A percentile compares a stretch with the other conserved stretches of the same genome.
Conservation (phyloP, 2,888 invertebrate species). For the Tetranychus piercei region DNA sequence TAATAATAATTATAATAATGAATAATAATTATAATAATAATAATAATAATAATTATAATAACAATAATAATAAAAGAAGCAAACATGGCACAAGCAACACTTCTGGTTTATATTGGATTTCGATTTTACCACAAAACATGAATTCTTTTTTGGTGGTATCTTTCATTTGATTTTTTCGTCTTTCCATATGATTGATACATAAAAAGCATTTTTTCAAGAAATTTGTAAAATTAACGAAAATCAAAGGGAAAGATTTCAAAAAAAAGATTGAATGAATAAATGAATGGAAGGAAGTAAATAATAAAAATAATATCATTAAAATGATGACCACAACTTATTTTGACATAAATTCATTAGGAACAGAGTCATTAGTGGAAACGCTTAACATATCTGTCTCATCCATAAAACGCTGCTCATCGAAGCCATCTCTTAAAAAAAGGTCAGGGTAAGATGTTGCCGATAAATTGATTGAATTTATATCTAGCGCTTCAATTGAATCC, state of each 20-base stretch:
- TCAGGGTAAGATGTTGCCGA: slow-evolving; percentile 13
- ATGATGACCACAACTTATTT: neutral
- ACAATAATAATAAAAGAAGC: neutral
- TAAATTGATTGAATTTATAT: slow-evolving; percentile 5
- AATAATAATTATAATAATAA: neutral
- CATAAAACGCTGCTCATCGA: slow-evolving; percentile 15
- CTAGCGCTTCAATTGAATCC: neutral
- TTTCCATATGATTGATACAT: neutral
- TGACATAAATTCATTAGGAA: neutral
- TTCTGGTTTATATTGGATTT: neutral
- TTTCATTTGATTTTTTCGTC: neutral
- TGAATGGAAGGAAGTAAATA: neutral
- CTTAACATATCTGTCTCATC: slow-evolving; percentile 10
- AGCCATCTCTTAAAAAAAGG: slow-evolving; percentile 10
- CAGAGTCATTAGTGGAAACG: slow-evolving; percentile 6
- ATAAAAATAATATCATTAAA: neutral
- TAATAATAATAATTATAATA: neutral
- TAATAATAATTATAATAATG: neutral
- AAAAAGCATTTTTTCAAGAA: neutral
- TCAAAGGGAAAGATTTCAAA: neutral
- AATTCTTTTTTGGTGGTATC: neutral
- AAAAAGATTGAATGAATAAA: neutral
- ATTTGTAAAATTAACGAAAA: neutral
- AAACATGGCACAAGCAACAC: neutral
- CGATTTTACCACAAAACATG: neutral